Base-by-base conservation (phyloP, 2,113 vertebrate genomes). In the Mionectes macconnelli region DNA sequence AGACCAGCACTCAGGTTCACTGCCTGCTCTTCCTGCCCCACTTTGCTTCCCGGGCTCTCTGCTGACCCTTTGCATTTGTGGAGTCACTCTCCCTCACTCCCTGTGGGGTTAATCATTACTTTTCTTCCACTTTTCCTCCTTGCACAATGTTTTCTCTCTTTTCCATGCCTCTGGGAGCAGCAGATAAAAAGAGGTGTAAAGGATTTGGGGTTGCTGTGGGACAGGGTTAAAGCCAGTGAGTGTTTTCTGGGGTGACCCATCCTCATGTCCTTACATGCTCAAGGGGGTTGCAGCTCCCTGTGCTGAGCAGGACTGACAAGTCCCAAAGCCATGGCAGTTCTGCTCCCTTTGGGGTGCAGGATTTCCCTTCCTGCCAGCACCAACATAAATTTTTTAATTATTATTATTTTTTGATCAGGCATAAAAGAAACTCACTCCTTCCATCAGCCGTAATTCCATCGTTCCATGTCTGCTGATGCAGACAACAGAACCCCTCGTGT, bases 321-420 rank as follows among this genome's bases (percentile, higher is more conserved):
- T 14, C n/a, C 63, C 70, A n/a, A 42, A 42, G 10, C 40, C 0
- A 0, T 2, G 55, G 49, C 49, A 31, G 19, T 37, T 40, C 31
- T 28, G 56, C 49, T 35, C 13, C 4, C 35, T 55, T 47, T 8
- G 53, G 12, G 17, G 14, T 9, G 20, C 1, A 4, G 57, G 6
- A 56, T 13, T 42, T 23, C 42, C 83, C 74, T 76, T 57, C 20
- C 33, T 57, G 55, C 12, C 55, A 31, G 12, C 21, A 50, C 24
- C 49, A 13, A 33, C 20, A 40, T 40, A n/a, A n/a, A 20, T 13
- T 56, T 56, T 33, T 33, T 20, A 6, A 18, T 53, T 53, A 11
- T 31, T 44, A 17, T 24, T 23, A 4, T 12, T 21, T 55, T 33
- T 33, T 56, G 2, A 13, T 21, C 33, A 56, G 31, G 55, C 31